Percentiles rank a stretch among this genome's conserved stretches.
Evolutionary conservation across 2,888 invertebrate genomes (phyloP).

Genomic region (Pristionchus fissidentatus): DNA sequence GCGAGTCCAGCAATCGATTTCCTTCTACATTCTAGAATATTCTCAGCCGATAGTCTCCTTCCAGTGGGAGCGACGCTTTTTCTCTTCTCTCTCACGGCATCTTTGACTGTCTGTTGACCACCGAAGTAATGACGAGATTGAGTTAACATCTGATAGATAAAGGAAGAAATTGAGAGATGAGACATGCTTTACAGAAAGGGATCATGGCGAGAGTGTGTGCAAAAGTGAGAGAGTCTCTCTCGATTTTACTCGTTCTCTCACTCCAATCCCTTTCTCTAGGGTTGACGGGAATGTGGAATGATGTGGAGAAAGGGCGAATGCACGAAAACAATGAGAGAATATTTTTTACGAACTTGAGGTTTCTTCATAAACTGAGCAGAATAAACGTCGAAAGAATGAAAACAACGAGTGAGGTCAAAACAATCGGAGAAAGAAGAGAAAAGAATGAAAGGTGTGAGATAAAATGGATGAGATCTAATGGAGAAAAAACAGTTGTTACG

Average conservation of each 20-base stretch:
- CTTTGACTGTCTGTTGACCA: neutral
- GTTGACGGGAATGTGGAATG: neutral
- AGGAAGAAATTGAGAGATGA: neutral
- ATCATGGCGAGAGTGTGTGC: too few relatives aligned
- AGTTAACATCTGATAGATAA: constrained; percentile 16
- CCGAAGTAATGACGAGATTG: constrained; percentile 37
- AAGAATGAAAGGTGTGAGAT: neutral
- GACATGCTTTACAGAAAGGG: too few relatives aligned
- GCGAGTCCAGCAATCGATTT: constrained; percentile 20
- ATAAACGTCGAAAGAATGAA: neutral
- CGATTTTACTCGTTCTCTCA: too few relatives aligned
- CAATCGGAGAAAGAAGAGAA: constrained; percentile 24
- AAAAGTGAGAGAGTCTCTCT: too few relatives aligned
- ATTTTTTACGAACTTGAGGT: neutral
- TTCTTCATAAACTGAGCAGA: neutral
- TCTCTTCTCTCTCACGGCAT: constrained; percentile 31
- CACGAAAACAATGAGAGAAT: neutral
- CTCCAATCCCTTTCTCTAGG: too few relatives aligned
- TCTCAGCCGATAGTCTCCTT: constrained; percentile 35
- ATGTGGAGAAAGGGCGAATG: neutral
- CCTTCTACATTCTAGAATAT: constrained; percentile 44
- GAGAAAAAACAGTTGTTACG: constrained; percentile 28
- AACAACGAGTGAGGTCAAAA: constrained; percentile 8
- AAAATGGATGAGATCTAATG: too few relatives aligned
- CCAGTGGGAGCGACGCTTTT: constrained; percentile 39